Base-by-base conservation (phyloP, 2,888 invertebrate genomes). In the Leuctra nigra region DNA sequence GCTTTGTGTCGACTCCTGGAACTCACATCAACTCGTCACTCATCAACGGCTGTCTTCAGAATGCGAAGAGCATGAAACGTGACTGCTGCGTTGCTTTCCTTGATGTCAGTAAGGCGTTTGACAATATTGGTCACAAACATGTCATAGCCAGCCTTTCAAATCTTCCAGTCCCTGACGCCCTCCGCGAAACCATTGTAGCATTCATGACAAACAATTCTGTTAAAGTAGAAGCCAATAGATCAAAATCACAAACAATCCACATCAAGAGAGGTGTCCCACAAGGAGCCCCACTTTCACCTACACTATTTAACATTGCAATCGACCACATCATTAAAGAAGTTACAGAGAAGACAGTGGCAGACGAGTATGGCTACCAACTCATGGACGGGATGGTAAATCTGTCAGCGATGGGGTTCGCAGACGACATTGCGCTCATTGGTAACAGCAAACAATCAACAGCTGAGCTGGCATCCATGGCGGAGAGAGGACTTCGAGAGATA, bases 41-140 rank as follows among this genome's bases (percentile, higher is more conserved):
- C 23, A 47, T 47, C 6, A 47, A 47, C n/a, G 23, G n/a, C 4
- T 38, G 38, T n/a, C 16, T 38, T n/a, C 4, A n/a, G n/a, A 4
- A 47, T 23, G 46, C 46, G 2, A 47, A 47, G 16, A 16, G 4
- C 6, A 47, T 24, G 18, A 41, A 16, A 4, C 16, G 20, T 2
- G 41, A 41, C 24, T 47, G 46, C 13, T 47, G 46, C n/a, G 16
- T 47, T 47, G 24, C 46, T 2, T 47, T 47, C 14, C 46, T 47
- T 2, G 46, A 47, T 23, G 46, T 47, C 2, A 47, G 46, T 23
- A 47, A 47, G 25, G 46, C 23, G 4, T 47, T 47, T n/a, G 46
- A 47, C 16, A 47, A 47, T 22, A 24, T 29, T 6, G 25, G 25
- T 29, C 48, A 48, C n/a, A n/a, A 7, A 25, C 48, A 48, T 16